Evolutionary conservation across 23 tunicate genomes (phyloP), one percentile per base, ranked within the genome.

Genomic region (Styela clava): DNA sequence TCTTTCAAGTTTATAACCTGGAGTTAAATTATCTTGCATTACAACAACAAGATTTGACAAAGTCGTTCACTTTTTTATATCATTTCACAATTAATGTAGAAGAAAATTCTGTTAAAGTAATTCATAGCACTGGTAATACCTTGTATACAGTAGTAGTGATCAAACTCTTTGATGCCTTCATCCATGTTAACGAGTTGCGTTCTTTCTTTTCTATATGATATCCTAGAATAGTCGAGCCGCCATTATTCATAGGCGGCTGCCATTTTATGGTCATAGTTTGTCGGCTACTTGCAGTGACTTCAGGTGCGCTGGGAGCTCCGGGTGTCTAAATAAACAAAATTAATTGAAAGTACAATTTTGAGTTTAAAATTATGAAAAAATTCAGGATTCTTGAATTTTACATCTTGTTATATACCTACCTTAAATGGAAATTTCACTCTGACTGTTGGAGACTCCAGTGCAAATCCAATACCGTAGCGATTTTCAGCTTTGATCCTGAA

Each of bases 401-500:
- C n/a, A n/a, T n/a, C n/a, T n/a, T n/a, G n/a, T n/a, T n/a, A n/a
- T n/a, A n/a, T 67, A 22, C 71, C 16, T 44, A 83, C 88, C 82
- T 84, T 89, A 86, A 95, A 95, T 0, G 95, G 88, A 44, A 69
- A 95, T 33, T 95, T 79, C 16, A 87, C 94, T 67, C 64, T 83
- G 18, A 95, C 91, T 19, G 99, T 26, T 31, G 52, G 74, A 2
- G 99, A 90, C 36, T 86, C 89, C 29, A 95, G 37, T 3, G 91
- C 84, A 64, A 90, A 71, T 22, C 95, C 88, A 30, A 83, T 69
- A 1, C 99, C 99, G 74, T 83, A 95, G 52, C 92, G 77, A 63
- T 95, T 95, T 79, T 95, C 99, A 31, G 99, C 99, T 12, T 82
- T 52, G 33, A 95, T 80, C 37, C 96, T 74, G 89, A 95, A 95